Base-by-base conservation (phyloP, 2,113 vertebrate genomes). In the Triplophysa dalaica region DNA sequence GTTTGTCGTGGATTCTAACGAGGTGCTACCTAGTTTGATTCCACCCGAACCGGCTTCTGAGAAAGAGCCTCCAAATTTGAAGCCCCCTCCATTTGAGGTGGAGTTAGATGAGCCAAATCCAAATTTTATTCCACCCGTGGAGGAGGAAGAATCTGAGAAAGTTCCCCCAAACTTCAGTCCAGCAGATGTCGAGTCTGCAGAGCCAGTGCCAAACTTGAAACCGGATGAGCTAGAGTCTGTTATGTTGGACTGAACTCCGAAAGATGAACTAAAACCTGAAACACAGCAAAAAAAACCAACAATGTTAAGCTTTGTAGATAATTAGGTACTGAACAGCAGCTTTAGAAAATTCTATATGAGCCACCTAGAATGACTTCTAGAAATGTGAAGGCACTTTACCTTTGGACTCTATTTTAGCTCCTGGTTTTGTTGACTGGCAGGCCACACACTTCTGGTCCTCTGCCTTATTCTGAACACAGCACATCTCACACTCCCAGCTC, bases 401-500 rank as follows among this genome's bases (percentile, higher is more conserved):
- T 96, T 95, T 95, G 67, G 92, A 86, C 81, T 96, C 94, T 26
- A 88, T 84, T 70, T 91, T 93, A 64, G 92, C 92, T 87, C 95
- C 98, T 86, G 95, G 92, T 89, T 96, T 98, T 81, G 89, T 86
- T 17, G 93, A 82, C 81, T 94, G 92, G 90, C 97, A 99, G 88
- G 94, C 91, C 79, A 95, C 91, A 93, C 97, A 98, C 86, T 94
- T 90, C 82, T 85, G 86, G 83, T 95, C 93, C 76, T 93, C 94
- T 70, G 94, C 93, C 84, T 95, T 95, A 89, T 99, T 99, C 84
- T 85, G 89, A 79, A 97, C 72, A 86, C 90, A 90, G 93, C 97
- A 98, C 75, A 92, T 88, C 0, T 92, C 89, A 89, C 97, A 98
- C 6, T 98, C 94, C 97, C 98, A 99, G 86, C 92, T 91, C 22